phyloP scores from a whole-genome alignment of 2,797 vertebrate genomes.

The Euphonia xanthogaster region DNA sequence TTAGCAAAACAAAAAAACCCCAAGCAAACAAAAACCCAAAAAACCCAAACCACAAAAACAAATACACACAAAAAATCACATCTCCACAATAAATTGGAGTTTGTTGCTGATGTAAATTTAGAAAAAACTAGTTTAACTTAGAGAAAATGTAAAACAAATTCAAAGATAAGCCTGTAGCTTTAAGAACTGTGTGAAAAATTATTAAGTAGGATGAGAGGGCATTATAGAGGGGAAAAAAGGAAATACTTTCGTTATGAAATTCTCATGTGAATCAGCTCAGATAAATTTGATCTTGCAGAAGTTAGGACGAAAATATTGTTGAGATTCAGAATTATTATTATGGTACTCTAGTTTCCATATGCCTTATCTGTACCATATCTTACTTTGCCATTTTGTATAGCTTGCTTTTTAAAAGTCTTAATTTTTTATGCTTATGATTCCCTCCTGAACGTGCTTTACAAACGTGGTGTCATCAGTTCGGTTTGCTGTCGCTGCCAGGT shows the following conservation, averaged over 20 bases:
- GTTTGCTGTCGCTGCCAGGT: background rate
- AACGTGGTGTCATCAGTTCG: background rate
- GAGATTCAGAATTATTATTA: background rate
- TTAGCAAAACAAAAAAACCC: background rate
- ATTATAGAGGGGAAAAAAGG: background rate
- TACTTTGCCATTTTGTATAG: background rate
- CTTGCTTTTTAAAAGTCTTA: background rate
- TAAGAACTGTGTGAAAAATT: background rate
- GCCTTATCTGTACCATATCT: background rate
- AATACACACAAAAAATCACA: fast-evolving
- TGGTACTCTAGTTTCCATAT: background rate
- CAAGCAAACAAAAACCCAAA: background rate
- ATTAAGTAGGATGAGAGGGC: background rate
- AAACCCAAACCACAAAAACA: background rate
- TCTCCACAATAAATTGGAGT: background rate
- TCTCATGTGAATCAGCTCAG: background rate
- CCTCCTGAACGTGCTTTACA: background rate
- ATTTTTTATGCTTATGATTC: constrained; percentile 35
- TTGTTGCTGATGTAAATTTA: background rate
- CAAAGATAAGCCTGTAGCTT: background rate
- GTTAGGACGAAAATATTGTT: background rate
- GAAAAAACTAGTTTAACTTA: background rate
- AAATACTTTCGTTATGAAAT: background rate
- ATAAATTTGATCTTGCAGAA: background rate
- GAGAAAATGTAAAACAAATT: background rate